Conservation (phyloP, 2,113 vertebrate genomes). For the Rhinopithecus roxellana region DNA sequence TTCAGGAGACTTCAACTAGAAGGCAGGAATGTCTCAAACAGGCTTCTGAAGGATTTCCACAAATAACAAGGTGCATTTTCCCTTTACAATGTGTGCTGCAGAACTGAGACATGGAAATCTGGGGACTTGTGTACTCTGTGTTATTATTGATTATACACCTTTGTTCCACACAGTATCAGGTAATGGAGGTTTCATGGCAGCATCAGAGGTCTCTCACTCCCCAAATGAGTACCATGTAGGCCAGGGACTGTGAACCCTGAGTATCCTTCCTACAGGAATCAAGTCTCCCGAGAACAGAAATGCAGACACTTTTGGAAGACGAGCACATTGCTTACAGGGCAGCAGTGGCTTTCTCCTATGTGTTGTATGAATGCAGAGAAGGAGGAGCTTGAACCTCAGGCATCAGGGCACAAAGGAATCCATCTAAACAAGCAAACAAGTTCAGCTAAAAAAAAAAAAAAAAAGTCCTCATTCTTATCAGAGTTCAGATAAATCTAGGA, state of each 20-base stretch:
- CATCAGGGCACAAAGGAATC: background rate
- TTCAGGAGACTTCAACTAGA: background rate
- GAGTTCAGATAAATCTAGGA: slow-evolving; percentile 54
- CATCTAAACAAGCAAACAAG: background rate
- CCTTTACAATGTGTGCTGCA: background rate
- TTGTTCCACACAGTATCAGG: background rate
- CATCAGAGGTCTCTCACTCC: background rate
- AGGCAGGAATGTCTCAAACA: background rate
- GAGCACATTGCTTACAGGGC: fast-evolving
- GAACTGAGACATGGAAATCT: background rate
- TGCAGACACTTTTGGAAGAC: background rate
- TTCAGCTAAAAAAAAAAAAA: background rate
- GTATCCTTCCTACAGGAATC: background rate
- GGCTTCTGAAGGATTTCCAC: background rate
- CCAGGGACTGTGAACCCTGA: fast-evolving
- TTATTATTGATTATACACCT: background rate
- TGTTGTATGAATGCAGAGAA: background rate
- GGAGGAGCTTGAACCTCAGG: background rate
- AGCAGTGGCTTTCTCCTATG: fast-evolving
- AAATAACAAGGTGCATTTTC: background rate
- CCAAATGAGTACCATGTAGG: background rate
- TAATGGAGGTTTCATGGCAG: fast-evolving
- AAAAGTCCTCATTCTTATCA: slow-evolving; percentile 29
- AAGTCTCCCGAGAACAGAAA: background rate
- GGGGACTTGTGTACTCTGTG: fast-evolving